These are phyloP conservation scores for Cryptocheilus praepositus DNA, from an alignment of 2,888 invertebrate species.

Conservation along the genomic window DNA sequence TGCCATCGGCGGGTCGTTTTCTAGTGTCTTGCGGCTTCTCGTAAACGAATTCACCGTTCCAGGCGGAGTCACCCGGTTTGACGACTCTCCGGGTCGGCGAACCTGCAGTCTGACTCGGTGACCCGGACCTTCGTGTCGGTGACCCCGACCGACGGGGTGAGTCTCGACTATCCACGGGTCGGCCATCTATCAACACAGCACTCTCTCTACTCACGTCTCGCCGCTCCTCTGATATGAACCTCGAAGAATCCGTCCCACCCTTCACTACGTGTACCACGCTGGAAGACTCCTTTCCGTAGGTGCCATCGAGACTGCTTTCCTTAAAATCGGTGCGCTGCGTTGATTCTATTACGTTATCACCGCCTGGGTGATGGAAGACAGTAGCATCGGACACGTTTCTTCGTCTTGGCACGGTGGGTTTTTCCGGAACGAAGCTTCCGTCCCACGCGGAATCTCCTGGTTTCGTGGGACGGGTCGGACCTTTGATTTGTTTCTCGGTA, in stretches of 20 bases:
- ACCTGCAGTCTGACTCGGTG: slow-evolving; percentile 13
- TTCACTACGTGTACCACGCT: slow-evolving; percentile 43
- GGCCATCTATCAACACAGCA: slow-evolving; percentile 26
- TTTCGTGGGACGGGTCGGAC: slow-evolving; percentile 55
- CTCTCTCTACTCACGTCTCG: slow-evolving; percentile 31
- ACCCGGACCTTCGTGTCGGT: slow-evolving; percentile 13
- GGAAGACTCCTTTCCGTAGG: slow-evolving; percentile 48
- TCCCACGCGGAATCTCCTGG: slow-evolving; percentile 75
- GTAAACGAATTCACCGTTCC: slow-evolving; percentile 76
- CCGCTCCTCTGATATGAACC: slow-evolving; percentile 50
- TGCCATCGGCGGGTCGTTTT: slow-evolving; percentile 38
- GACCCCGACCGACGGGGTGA: background rate
- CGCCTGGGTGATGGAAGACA: slow-evolving; percentile 38
- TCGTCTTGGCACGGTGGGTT: slow-evolving; percentile 47
- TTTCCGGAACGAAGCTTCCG: slow-evolving; percentile 74
- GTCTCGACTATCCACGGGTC: background rate
- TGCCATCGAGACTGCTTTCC: slow-evolving; percentile 47
- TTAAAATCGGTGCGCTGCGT: slow-evolving; percentile 47
- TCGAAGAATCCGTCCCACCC: slow-evolving; percentile 45
- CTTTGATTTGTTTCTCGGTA: no score
- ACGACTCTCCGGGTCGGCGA: slow-evolving; percentile 40
- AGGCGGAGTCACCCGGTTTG: slow-evolving; percentile 73
- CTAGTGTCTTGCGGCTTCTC: slow-evolving; percentile 63
- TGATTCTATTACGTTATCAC: slow-evolving; percentile 40
- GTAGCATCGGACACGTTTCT: slow-evolving; percentile 40